Base-by-base conservation (phyloP, 2,797 vertebrate genomes). In the Euthynnus affinis region DNA sequence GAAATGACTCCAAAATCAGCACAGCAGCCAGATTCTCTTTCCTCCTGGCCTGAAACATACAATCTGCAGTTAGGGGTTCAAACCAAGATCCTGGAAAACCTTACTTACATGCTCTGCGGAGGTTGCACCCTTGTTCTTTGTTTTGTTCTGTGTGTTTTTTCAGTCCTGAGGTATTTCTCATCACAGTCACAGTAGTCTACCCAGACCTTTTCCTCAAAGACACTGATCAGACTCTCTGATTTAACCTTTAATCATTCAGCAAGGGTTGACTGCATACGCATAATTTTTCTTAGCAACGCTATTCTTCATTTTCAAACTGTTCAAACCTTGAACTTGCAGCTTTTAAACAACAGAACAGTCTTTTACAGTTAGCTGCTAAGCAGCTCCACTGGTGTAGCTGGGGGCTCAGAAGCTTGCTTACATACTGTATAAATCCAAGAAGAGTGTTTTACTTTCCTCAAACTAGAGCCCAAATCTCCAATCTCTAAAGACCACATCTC, bases 161-260 rank as follows among this genome's bases (percentile, higher is more conserved):
- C 63, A 86, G 69, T 65, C 37, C 29, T 61, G 66, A 66, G 32
- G 56, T 48, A 49, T 78, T 85, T 71, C 66, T 74, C 37, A 62
- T 76, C 44, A 23, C 63, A 88, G 61, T 65, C 71, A 32, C 71
- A 68, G 75, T 59, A 1, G 60, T 70, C 71, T 32, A 44, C 69
- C 52, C 29, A 75, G 34, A 72, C 60, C 71, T 74, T 59, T 81
- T 70, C 83, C 68, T 44, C 58, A 17, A 77, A 79, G 81, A 81
- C 53, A 83, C 82, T 49, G 81, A 85, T 89, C 76, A 65, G 9
- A 57, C 53, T 64, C 34, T 5, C 10, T 6, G 59, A 51, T 83
- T 81, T 79, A 82, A 85, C 74, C 74, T 84, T 76, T 78, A 84
- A 73, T 81, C 60, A 86, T 67, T 82, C 62, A 32, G 68, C 22